Evolutionary conservation across 2,888 invertebrate genomes (phyloP).

Genomic region (Rotaria sp.): DNA sequence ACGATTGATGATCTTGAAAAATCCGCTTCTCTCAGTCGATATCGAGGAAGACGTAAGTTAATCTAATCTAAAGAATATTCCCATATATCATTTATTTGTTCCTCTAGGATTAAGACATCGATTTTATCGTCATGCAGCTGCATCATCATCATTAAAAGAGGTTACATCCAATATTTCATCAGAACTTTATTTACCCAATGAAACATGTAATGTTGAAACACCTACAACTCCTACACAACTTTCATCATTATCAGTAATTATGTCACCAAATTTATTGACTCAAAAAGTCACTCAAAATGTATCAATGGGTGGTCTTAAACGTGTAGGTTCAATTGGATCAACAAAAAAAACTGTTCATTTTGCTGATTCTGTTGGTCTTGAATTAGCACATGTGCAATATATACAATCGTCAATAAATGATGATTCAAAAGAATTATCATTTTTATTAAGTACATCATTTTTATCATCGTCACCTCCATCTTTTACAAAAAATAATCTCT

Average conservation of each 20-base stretch:
- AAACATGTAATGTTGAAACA: not conserved
- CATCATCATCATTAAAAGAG: not conserved
- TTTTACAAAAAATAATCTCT: not conserved
- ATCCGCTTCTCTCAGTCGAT: not conserved
- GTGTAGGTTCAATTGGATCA: not conserved
- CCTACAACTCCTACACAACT: not conserved
- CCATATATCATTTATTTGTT: not conserved
- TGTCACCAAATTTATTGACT: not conserved
- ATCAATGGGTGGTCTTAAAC: not conserved
- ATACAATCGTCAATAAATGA: not conserved
- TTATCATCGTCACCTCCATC: constrained; percentile 6
- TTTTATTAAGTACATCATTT: not conserved
- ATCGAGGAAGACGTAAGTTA: not conserved
- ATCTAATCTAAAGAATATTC: not conserved
- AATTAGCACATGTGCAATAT: not conserved
- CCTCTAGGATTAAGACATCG: not conserved
- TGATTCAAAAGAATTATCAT: not conserved
- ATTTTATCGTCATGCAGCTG: not conserved
- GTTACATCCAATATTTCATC: not conserved
- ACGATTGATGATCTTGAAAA: not conserved
- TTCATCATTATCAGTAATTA: not conserved
- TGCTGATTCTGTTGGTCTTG: constrained; percentile 11
- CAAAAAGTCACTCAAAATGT: not conserved
- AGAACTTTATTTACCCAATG: not conserved
- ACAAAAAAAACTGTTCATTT: constrained; percentile 7